Evolutionary conservation across 2,888 invertebrate species (phyloP), one percentile per base, ranked within the genome.

Genomic region (Urechis unicinctus): DNA sequence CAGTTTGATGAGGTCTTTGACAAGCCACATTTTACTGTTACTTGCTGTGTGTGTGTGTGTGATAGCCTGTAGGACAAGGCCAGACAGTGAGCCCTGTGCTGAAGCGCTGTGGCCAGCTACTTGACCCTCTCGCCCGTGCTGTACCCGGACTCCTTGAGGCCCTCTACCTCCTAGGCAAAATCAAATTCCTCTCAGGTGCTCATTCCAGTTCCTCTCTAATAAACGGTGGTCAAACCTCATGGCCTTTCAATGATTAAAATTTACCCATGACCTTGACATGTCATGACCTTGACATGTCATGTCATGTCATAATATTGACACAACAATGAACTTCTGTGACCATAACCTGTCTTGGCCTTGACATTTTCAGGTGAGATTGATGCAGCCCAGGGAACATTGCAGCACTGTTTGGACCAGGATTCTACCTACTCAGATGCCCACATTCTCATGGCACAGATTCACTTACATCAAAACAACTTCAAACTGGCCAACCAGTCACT

Each of bases 381-480:
- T 58, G 84, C 85, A 29, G 89, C 94, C 0, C 84, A 86, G 60
- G 81, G 79, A 49, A 83, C 87, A 13, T 80, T 93, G 30, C 85
- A 86, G 63, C 85, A 85, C 67, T 84, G 92, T 53, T 78, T 88
- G 43, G 87, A 88, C 46, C 82, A 84, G 60, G 89, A 92, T 72
- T 84, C 86, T n/a, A 85, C 88, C 0, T 87, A 86, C 70, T 87
- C 88, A 0, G 88, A 91, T 53, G 89, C 88, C 17, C 88, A 93
- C 77, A 81, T 96, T 1, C 79, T 95, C 9, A 83, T 92, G 80
- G 90, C 95, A 3, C 60, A 73, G 77, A 88, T 93, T 52, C 85
- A 88, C 63, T 83, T 91, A 4, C 70, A 77, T 55, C 78, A 81
- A 68, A 74, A 76, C 55, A 79, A 81, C 65, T 89, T 84, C 67